Percentiles rank a stretch among this genome's conserved stretches.
These are phyloP conservation scores for Lycia hirtaria DNA, from an alignment of 2,888 invertebrate genomes.

Conservation along the genomic window DNA sequence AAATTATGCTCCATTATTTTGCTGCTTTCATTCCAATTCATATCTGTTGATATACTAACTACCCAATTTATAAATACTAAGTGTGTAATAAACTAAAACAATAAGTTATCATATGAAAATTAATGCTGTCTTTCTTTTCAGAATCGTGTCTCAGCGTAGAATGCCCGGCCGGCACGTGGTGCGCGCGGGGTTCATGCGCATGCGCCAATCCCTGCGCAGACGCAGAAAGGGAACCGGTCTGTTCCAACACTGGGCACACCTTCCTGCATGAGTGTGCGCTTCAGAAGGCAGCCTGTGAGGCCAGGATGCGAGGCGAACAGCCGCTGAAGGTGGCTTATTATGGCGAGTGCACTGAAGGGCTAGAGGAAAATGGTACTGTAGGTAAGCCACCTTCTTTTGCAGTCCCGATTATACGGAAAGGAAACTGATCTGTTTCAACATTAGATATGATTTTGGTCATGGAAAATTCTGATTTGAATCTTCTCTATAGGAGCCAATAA, in stretches of 20 bases:
- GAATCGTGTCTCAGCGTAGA: conserved; percentile 91
- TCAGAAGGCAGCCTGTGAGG: conserved; percentile 89
- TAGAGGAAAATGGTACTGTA: conserved; percentile 82
- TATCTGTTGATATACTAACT: too few relatives aligned
- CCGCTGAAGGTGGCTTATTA: conserved; percentile 87
- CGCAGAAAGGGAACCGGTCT: conserved; percentile 89
- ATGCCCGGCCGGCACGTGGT: conserved; percentile 92
- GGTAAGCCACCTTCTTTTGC: conserved; percentile 44
- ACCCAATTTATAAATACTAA: too few relatives aligned
- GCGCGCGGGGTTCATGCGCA: conserved; percentile 93
- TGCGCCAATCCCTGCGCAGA: conserved; percentile 92
- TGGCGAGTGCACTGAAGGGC: conserved; percentile 90
- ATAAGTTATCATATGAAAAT: not conserved
- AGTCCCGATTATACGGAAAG: too few relatives aligned
- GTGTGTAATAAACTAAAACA: too few relatives aligned
- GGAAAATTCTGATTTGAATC: too few relatives aligned
- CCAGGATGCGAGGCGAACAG: conserved; percentile 87
- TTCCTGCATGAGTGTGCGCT: conserved; percentile 94
- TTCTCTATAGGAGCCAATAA: conserved; percentile 69
- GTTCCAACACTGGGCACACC: conserved; percentile 90
- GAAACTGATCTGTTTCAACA: too few relatives aligned
- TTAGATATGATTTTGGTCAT: too few relatives aligned
- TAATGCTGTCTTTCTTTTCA: conserved; percentile 50
- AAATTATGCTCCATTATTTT: too few relatives aligned
- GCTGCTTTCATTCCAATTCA: too few relatives aligned